phyloP scores from a whole-genome alignment of 2,113 vertebrate species.

The Notechis scutatus region DNA sequence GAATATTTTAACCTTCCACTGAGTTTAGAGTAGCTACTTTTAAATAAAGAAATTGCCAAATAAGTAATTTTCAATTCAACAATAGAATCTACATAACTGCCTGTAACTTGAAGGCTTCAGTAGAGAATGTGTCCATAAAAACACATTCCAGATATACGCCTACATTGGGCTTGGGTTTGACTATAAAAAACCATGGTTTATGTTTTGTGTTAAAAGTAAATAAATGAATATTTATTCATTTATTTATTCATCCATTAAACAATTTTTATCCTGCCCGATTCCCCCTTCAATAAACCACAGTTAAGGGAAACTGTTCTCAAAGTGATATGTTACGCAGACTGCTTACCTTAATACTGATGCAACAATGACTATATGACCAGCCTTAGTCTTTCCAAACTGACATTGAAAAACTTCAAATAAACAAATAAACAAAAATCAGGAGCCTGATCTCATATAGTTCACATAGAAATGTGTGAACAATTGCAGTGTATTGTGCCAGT shows the following conservation, averaged over 20 bases:
- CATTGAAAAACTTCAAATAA: not conserved
- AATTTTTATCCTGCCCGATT: not conserved
- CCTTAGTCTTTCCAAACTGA: conserved; percentile 20
- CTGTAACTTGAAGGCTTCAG: not conserved
- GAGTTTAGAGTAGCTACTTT: not conserved
- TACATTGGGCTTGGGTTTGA: not conserved
- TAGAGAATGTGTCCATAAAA: not conserved
- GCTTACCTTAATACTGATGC: not conserved
- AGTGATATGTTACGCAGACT: not conserved
- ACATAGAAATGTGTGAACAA: not conserved
- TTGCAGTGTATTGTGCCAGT: conserved; percentile 4
- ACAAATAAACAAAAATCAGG: not conserved
- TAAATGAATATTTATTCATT: not conserved
- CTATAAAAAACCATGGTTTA: not conserved
- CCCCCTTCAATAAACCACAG: not conserved
- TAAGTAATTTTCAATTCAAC: not conserved
- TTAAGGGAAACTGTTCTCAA: not conserved
- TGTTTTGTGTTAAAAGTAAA: not conserved
- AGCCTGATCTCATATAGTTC: not conserved
- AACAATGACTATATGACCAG: not conserved
- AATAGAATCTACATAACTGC: not conserved
- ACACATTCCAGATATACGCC: not conserved
- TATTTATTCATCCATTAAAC: not conserved
- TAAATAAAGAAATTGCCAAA: not conserved
- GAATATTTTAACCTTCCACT: not conserved